Conservation (phyloP, 2,113 vertebrate species). For the Rhinolophus ferrumequinum region DNA sequence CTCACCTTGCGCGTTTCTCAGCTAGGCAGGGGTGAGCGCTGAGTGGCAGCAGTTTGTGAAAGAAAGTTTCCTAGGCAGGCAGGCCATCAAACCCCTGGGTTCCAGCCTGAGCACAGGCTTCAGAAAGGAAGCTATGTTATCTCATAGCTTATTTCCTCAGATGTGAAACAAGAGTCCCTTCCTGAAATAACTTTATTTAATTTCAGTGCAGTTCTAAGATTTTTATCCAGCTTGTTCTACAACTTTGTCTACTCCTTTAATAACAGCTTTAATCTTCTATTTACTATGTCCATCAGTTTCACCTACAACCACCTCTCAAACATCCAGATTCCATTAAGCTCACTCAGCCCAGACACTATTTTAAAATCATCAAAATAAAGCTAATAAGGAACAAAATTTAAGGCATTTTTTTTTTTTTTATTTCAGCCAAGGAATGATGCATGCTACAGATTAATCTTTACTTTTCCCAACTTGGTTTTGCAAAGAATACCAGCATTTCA, state of each 20-base stretch:
- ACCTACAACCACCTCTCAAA: slow-evolving; percentile 46
- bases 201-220: neutral
- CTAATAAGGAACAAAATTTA: slow-evolving; percentile 85
- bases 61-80: neutral
- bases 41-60: neutral
- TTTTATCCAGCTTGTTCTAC: neutral
- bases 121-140: neutral
- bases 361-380: slow-evolving; percentile 80
- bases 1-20: neutral
- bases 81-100: neutral
- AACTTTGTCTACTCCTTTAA: neutral
- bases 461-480: slow-evolving; percentile 81
- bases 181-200: neutral
- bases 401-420: slow-evolving; percentile 86
- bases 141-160: neutral
- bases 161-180: neutral
- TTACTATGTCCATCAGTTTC: neutral
- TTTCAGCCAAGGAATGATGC: slow-evolving; percentile 90
- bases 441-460: slow-evolving; percentile 88
- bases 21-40: neutral
- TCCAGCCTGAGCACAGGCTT: neutral
- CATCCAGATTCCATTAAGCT: slow-evolving; percentile 48
- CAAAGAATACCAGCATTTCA: slow-evolving; percentile 82
- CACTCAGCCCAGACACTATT: slow-evolving; percentile 47
- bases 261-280: slow-evolving; percentile 28